Percentiles rank a stretch among this genome's conserved stretches.
phyloP scores from a whole-genome alignment of 2,113 vertebrate genomes.

The Excalfactoria chinensis region DNA sequence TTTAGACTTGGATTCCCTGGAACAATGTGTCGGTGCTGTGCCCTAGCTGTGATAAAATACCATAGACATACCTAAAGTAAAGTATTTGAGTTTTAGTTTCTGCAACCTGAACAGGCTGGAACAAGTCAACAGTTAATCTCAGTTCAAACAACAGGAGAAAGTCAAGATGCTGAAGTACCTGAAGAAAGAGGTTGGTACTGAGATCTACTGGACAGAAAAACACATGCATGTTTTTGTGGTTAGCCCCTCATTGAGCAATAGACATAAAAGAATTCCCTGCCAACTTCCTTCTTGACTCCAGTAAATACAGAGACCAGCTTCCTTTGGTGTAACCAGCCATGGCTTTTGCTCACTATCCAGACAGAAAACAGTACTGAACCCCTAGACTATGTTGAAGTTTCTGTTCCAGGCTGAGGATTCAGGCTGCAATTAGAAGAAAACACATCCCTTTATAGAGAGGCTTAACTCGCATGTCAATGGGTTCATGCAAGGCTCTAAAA shows the following conservation, averaged over 20 bases:
- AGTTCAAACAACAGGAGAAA: neutral
- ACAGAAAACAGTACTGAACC: neutral
- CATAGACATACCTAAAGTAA: neutral
- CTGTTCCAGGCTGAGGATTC: neutral
- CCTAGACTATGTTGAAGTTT: neutral
- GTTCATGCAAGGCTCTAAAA: neutral
- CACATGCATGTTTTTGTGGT: neutral
- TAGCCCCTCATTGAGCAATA: neutral
- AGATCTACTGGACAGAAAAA: neutral
- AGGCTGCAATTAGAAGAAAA: conserved; percentile 9
- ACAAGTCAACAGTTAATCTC: neutral
- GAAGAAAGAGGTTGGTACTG: neutral
- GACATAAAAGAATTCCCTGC: conserved; percentile 1
- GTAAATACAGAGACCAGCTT: neutral
- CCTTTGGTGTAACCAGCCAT: neutral
- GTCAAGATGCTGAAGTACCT: neutral
- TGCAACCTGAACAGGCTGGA: neutral
- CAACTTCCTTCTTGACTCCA: neutral
- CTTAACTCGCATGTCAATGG: neutral
- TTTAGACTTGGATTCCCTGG: neutral
- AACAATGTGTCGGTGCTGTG: neutral
- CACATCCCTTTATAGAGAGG: neutral
- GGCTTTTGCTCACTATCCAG: neutral
- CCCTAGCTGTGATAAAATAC: neutral
- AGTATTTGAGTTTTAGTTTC: neutral